A percentile compares a stretch with the other conserved stretches of the same genome.
Conservation (phyloP, 2,888 invertebrate species). For the Stomorhina lunata region DNA sequence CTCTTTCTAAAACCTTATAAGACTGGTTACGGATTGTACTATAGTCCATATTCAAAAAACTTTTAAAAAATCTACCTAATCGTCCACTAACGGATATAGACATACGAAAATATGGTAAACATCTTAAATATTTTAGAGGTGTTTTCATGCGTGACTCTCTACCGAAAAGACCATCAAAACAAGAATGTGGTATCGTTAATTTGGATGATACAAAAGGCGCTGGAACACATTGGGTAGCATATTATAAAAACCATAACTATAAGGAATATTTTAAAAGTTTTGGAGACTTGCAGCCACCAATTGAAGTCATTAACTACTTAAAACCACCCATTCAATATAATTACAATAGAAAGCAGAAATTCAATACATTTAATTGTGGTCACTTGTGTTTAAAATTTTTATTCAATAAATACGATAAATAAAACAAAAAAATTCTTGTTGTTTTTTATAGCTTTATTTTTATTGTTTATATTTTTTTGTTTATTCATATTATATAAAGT, state of each 20-base stretch:
- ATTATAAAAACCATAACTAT: no score
- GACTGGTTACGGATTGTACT: no score
- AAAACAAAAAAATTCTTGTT: neutral
- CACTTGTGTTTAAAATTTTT: constrained; percentile 53
- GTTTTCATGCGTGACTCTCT: constrained; percentile 66
- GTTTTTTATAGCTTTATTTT: neutral
- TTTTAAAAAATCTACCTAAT: constrained; percentile 69
- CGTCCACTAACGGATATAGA: constrained; percentile 68
- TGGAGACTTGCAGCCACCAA: no score
- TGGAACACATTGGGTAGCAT: no score
- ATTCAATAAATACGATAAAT: constrained; percentile 24
- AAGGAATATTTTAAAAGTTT: no score
- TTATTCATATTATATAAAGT: neutral
- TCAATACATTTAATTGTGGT: constrained; percentile 57
- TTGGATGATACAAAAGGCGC: neutral
- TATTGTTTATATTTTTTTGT: neutral
- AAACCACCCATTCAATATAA: constrained; percentile 60
- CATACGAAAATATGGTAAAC: constrained; percentile 69
- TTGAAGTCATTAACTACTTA: no score
- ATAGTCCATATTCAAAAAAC: constrained; percentile 29
- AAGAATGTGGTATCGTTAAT: no score
- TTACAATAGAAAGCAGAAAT: constrained; percentile 21
- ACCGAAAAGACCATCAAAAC: no score
- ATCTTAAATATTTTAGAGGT: constrained; percentile 73
- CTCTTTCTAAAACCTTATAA: no score